Evolutionary conservation across 2,888 invertebrate species (phyloP).

Genomic region (Idaea dimidiata): DNA sequence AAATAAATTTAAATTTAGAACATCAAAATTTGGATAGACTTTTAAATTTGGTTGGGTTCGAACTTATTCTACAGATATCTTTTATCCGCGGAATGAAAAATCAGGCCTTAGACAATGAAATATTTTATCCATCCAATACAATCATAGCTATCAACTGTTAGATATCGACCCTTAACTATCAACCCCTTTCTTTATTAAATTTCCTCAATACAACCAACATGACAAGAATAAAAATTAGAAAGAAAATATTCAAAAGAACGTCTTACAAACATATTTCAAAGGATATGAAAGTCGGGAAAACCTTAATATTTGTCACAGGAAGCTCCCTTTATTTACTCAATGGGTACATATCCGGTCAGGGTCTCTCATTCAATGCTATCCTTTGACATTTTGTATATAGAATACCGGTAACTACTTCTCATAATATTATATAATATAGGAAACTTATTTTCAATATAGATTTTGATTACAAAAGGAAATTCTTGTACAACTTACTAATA

Average conservation of each 20-base stretch:
- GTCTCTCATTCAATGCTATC: slow-evolving; percentile 52
- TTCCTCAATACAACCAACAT: background rate
- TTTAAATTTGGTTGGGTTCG: too few relatives aligned
- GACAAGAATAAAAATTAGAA: slow-evolving; percentile 4
- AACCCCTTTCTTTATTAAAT: slow-evolving; percentile 1
- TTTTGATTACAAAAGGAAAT: background rate
- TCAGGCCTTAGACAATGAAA: slow-evolving; percentile 6
- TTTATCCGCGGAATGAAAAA: too few relatives aligned
- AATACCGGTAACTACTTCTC: slow-evolving; percentile 52
- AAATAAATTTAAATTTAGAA: too few relatives aligned
- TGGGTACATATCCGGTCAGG: slow-evolving; percentile 58
- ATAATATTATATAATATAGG: slow-evolving; percentile 57
- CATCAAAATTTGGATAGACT: too few relatives aligned
- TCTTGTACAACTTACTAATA: background rate
- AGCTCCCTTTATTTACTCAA: slow-evolving; percentile 64
- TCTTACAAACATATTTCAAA: slow-evolving; percentile 29
- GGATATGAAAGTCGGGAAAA: slow-evolving; percentile 34
- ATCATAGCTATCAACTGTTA: background rate
- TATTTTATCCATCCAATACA: background rate
- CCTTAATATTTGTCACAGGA: slow-evolving; percentile 67
- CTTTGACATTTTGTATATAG: slow-evolving; percentile 56
- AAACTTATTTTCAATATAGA: slow-evolving; percentile 15
- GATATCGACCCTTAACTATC: background rate
- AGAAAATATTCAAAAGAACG: background rate
- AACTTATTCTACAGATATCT: too few relatives aligned